phyloP scores from a whole-genome alignment of 2,797 vertebrate genomes.

The Gambusia yucatana region DNA sequence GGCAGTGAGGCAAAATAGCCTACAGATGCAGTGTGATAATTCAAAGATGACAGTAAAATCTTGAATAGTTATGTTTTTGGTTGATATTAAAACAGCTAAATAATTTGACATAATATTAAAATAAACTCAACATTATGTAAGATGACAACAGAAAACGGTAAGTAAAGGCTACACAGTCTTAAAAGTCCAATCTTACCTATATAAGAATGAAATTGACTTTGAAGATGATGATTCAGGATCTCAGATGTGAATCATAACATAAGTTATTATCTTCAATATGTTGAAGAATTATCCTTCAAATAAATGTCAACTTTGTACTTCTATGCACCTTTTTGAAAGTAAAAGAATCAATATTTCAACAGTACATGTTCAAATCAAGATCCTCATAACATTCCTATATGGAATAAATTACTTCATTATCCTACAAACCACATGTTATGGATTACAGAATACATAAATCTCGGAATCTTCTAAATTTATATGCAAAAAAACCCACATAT shows the following conservation, averaged over 20 bases:
- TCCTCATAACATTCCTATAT: slow-evolving; percentile 4
- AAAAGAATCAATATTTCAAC: slow-evolving; percentile 9
- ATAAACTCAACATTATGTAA: neutral
- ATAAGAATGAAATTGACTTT: slow-evolving; percentile 17
- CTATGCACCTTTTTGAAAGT: neutral
- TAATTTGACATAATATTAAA: neutral
- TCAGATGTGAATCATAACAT: slow-evolving; percentile 11
- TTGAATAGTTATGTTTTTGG: neutral
- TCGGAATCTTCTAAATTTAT: slow-evolving; percentile 18
- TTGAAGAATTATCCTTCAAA: slow-evolving; percentile 13
- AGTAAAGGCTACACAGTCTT: neutral
- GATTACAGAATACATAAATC: slow-evolving; percentile 23
- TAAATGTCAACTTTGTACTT: neutral
- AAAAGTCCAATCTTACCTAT: neutral
- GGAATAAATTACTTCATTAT: slow-evolving; percentile 46
- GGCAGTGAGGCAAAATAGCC: neutral
- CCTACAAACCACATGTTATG: slow-evolving; percentile 46
- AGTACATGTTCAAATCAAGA: slow-evolving; percentile 7
- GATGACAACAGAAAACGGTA: neutral
- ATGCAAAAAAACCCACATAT: slow-evolving; percentile 8
- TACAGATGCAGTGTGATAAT: slow-evolving; percentile 1
- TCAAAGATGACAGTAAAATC: neutral
- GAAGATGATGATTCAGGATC: slow-evolving; percentile 2
- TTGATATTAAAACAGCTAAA: slow-evolving; percentile 17
- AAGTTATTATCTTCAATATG: slow-evolving; percentile 35